Evolutionary conservation across 2,797 vertebrate species (phyloP).

Genomic region (Pseudochaenichthys georgianus): DNA sequence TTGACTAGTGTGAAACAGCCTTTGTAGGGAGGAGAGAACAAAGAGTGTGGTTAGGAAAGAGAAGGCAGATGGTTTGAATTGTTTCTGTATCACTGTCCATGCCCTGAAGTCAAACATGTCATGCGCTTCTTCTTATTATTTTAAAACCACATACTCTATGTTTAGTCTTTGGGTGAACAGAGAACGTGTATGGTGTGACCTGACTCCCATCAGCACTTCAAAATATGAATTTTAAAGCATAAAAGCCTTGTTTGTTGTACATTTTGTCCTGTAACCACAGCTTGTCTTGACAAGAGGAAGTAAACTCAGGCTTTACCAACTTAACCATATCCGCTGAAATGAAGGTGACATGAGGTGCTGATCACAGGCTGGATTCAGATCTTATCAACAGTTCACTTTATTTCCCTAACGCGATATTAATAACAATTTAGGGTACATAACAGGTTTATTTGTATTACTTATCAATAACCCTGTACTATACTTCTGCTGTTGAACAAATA

Average conservation of each 20-base stretch:
- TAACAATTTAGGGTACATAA: neutral
- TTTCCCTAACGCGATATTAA: neutral
- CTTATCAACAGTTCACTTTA: conserved; percentile 9
- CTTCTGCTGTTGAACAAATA: neutral
- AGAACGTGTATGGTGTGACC: neutral
- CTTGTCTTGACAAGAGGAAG: conserved; percentile 51
- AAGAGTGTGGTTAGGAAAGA: conserved; percentile 38
- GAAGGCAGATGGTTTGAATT: conserved; percentile 37
- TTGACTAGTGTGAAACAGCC: conserved; percentile 50
- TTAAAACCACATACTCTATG: conserved; percentile 35
- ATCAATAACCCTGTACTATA: neutral
- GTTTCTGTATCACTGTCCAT: conserved; percentile 10
- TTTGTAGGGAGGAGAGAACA: conserved; percentile 3
- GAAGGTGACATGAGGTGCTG: conserved; percentile 3
- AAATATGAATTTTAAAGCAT: conserved; percentile 11
- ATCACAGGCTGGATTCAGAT: conserved; percentile 25
- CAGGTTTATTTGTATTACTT: no score
- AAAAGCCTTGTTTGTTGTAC: conserved; percentile 48
- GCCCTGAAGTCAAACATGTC: conserved; percentile 34
- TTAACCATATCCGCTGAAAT: conserved; percentile 26
- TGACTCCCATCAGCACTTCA: neutral
- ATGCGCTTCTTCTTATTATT: conserved; percentile 10
- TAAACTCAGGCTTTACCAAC: conserved; percentile 19
- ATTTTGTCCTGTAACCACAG: conserved; percentile 63
- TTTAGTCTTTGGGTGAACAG: conserved; percentile 22